phyloP scores from a whole-genome alignment of 2,113 vertebrate species.

The Rostratula benghalensis region DNA sequence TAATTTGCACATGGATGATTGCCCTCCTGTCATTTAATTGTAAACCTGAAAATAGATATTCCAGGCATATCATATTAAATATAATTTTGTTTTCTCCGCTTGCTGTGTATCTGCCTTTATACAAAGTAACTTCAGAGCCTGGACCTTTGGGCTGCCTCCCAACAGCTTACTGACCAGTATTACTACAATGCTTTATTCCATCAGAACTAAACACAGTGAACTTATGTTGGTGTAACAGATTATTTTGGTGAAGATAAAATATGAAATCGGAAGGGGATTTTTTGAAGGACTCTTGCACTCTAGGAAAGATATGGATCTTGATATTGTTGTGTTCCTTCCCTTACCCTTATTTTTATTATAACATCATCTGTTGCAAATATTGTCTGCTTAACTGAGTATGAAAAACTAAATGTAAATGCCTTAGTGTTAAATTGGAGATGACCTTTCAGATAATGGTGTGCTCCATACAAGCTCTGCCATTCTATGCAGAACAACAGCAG shows the following conservation, averaged over 20 bases:
- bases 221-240: not conserved
- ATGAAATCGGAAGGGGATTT: not conserved
- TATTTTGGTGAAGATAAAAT: not conserved
- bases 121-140: not conserved
- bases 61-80: not conserved
- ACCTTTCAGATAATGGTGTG: not conserved
- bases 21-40: not conserved
- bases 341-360: not conserved
- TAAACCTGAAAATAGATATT: not conserved
- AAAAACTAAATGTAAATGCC: not conserved
- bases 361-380: not conserved
- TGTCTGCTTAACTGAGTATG: not conserved
- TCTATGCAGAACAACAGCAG: not conserved
- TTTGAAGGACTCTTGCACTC: not conserved
- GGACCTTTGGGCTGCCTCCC: not conserved
- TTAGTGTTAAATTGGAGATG: not conserved
- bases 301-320: not conserved
- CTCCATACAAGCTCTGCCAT: not conserved
- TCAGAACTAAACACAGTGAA: not conserved
- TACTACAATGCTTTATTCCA: not conserved
- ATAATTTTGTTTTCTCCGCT: rapidly evolving
- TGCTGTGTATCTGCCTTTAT: not conserved
- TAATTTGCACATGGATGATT: not conserved
- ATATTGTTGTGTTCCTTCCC: not conserved
- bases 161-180: not conserved